Base-by-base conservation (phyloP, 2,797 vertebrate genomes). In the Syngnathus rostellatus region DNA sequence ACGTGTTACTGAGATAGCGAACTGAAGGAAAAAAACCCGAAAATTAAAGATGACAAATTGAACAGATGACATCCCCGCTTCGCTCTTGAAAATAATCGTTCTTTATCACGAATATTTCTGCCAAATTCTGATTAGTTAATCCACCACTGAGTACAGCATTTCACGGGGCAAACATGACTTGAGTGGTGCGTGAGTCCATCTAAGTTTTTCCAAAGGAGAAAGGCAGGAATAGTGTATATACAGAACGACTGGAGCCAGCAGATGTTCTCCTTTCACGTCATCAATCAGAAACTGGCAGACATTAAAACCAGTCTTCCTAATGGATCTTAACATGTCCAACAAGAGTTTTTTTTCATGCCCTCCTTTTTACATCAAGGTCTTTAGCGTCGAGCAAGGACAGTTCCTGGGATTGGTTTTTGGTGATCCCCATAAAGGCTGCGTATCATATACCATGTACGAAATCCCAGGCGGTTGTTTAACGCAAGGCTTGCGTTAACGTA, bases 121-220 rank as follows among this genome's bases (percentile, higher is more conserved):
- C 10, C 2, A 9, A 53, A 53, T 23, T 53, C 37, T 10, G 9
- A 19, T 25, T n/a, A 1, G 31, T 31, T 31, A 31, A 31, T 31
- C 3, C 23, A 21, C 21, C 19, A 2, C 14, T 14, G 8, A n/a
- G 38, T 37, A 2, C 17, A 12, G 16, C 11, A 8, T 94, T 95
- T 94, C 93, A 89, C 89, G 86, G 88, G 92, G 92, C 94, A 93
- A 96, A 94, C 91, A 93, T 89, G 89, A 89, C 90, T 90, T 79
- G 80, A 88, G 86, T 86, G 92, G 70, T 74, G 74, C 74, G 81
- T 78, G 69, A 66, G 63, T 19, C 71, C 63, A 75, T 81, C 72
- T 74, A 68, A 77, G 66, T 68, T 72, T 72, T 69, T 77, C 81
- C 75, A 70, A 79, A 85, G 79, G 71, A 77, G 74, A 85, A 76